Base-by-base conservation (phyloP, 2,797 vertebrate species). In the Ciconia nigra region DNA sequence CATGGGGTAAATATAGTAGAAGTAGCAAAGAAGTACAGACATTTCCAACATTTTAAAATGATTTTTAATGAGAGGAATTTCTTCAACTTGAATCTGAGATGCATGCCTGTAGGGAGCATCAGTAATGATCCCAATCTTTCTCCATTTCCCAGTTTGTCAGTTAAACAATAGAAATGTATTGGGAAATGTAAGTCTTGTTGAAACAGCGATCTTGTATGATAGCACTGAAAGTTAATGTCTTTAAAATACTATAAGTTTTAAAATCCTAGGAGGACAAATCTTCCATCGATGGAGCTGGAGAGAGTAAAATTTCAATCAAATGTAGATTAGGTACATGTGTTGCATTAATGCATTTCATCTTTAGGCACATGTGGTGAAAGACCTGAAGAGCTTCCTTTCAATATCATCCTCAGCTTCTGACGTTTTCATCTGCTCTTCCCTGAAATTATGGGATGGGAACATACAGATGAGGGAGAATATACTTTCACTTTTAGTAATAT, bases 341-440 rank as follows among this genome's bases (percentile, higher is more conserved):
- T 85, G 93, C 67, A 72, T 89, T 92, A 95, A 95, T 76, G 59
- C 41, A 89, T 90, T 94, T 94, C 89, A 62, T 96, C 94, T 93
- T 90, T 66, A 87, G 80, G 85, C 74, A 87, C 14, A 2, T 79
- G 83, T 89, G 80, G n/a, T 55, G 87, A 90, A 80, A 95, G 83
- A 76, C 92, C 87, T 95, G 96, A 87, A 94, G 95, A 94, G 41
- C 71, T 96, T 96, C 95, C 95, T 96, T 80, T 84, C 86, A 96
- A 83, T 87, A 89, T 59, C 89, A 87, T 96, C 93, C 90, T 97
- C 94, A 90, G 88, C 93, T 94, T 93, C 94, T 89, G 90, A 18
- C 1, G 37, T 93, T 94, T 94, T 96, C 87, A 96, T 71, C 62
- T 91, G 78, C 67, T 95, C 37, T 82, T 91, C 88, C 95, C 94